These are phyloP conservation scores for Theretra japonica DNA, from an alignment of 2,888 invertebrate species.

Conservation along the genomic window DNA sequence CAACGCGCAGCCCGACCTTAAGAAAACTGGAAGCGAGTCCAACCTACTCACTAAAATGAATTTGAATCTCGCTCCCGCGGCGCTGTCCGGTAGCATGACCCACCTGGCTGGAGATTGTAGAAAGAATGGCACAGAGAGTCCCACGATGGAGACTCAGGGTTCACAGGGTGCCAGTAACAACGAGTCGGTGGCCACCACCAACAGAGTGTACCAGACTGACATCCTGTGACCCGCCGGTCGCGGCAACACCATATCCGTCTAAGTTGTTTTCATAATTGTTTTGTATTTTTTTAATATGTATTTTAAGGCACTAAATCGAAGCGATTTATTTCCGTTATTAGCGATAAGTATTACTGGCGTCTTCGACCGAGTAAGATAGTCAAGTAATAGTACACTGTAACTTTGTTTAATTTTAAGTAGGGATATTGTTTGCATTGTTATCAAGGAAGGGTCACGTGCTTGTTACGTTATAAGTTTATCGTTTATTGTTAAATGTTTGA, in stretches of 20 bases:
- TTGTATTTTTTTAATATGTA: conserved; percentile 35
- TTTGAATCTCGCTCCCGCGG: conserved; percentile 85
- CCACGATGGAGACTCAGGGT: conserved; percentile 38
- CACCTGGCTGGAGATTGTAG: conserved; percentile 62
- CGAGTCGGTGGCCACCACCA: conserved; percentile 85
- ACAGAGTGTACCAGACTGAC: conserved; percentile 96
- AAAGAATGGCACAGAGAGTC: conserved; percentile 40
- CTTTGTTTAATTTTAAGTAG: conserved; percentile 15
- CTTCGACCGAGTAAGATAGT: not conserved
- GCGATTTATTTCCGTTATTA: conserved; percentile 34
- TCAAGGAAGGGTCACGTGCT: conserved; percentile 16
- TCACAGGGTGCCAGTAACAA: conserved; percentile 43
- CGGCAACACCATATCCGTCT: conserved; percentile 58
- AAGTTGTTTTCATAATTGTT: conserved; percentile 36
- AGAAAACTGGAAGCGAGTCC: conserved; percentile 95
- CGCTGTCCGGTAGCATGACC: conserved; percentile 74
- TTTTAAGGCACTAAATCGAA: conserved; percentile 37
- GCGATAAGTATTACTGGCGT: conserved; percentile 38
- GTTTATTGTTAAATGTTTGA: conserved; percentile 8
- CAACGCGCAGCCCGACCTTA: conserved; percentile 87
- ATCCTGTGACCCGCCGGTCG: conserved; percentile 90
- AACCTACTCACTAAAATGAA: conserved; percentile 94
- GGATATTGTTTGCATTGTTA: conserved; percentile 17
- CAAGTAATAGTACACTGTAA: conserved; percentile 10
- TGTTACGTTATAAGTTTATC: conserved; percentile 21